Evolutionary conservation across 2,888 invertebrate genomes (phyloP), one percentile per base, ranked within the genome.

Genomic region (Mimumesa dahlbomi): DNA sequence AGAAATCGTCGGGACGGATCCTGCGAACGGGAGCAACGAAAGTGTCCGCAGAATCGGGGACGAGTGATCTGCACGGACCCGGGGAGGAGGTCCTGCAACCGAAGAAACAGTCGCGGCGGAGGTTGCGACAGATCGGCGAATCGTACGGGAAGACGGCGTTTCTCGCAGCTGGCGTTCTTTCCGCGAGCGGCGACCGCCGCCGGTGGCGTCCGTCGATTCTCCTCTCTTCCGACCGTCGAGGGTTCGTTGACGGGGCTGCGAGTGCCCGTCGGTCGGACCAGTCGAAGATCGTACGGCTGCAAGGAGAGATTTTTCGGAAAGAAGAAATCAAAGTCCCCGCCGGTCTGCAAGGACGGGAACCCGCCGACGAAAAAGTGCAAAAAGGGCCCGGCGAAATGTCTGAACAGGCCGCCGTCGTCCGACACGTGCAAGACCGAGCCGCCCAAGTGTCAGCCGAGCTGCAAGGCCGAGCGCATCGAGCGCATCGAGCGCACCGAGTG

Each of bases 321-420:
- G n/a, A 21, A 48, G 13, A 29, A 48, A 11, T 29, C 4, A 25
- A 11, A 13, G 7, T 7, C 25, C 4, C 7, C 38, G 2, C 9
- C 50, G 2, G 18, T 14, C 1, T 43, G 42, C 21, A 54, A 45
- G 4, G 45, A 4, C 2, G n/a, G n/a, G n/a, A n/a, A n/a, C n/a
- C n/a, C n/a, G n/a, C n/a, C n/a, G n/a, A n/a, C 19, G 14, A 38
- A 21, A 6, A 68, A 50, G 1, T 70, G 70, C 36, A 45, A 18
- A 36, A 68, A 68, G 21, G 21, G 46, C 0, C 36, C 69, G 0
- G 34, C 56, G 2, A 68, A 62, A 4, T 67, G 68, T 36, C 11
- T 31, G 1, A 1, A 48, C 1, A 40, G 5, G n/a, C n/a, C n/a
- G n/a, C n/a, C n/a, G n/a, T 6, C 46, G n/a, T 0, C 16, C 1